Evolutionary conservation across 2,113 vertebrate species (phyloP).

Genomic region (Scalopus aquaticus): DNA sequence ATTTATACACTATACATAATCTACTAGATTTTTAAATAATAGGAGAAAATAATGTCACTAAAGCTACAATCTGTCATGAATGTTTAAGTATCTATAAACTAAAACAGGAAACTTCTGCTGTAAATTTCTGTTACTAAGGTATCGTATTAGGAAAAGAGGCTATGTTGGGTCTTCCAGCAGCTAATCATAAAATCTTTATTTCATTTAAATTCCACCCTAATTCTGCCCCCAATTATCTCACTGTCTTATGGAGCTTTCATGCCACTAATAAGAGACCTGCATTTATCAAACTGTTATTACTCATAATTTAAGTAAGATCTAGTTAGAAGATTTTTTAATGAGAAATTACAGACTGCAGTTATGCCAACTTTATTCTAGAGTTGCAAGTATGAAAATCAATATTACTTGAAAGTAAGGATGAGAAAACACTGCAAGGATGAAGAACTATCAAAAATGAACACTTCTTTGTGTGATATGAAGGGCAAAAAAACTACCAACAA

Average conservation of each 20-base stretch:
- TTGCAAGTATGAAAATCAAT: not conserved
- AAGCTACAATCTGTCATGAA: not conserved
- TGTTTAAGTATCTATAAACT: slow-evolving; percentile 55
- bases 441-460: not conserved
- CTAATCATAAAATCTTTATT: slow-evolving; percentile 75
- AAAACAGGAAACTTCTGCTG: slow-evolving; percentile 52
- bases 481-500: not conserved
- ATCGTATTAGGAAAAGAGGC: slow-evolving; percentile 62
- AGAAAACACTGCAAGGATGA: not conserved
- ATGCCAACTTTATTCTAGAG: slow-evolving; percentile 38
- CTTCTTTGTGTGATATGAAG: not conserved
- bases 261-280: slow-evolving; percentile 67
- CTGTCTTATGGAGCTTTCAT: slow-evolving; percentile 66
- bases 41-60: slow-evolving; percentile 2
- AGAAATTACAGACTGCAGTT: slow-evolving; percentile 56
- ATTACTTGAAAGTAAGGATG: slow-evolving; percentile 43
- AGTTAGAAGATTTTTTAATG: slow-evolving; percentile 66
- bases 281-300: slow-evolving; percentile 64
- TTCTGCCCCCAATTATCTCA: slow-evolving; percentile 69
- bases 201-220: slow-evolving; percentile 76
- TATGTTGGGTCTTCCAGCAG: not conserved
- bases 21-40: slow-evolving; percentile 50
- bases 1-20: not conserved
- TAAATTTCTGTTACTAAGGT: slow-evolving; percentile 47
- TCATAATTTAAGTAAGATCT: slow-evolving; percentile 78